Evolutionary conservation across 1,140 invertebrate genomes (phyloP).

Genomic region (Anastatus disparis): DNA sequence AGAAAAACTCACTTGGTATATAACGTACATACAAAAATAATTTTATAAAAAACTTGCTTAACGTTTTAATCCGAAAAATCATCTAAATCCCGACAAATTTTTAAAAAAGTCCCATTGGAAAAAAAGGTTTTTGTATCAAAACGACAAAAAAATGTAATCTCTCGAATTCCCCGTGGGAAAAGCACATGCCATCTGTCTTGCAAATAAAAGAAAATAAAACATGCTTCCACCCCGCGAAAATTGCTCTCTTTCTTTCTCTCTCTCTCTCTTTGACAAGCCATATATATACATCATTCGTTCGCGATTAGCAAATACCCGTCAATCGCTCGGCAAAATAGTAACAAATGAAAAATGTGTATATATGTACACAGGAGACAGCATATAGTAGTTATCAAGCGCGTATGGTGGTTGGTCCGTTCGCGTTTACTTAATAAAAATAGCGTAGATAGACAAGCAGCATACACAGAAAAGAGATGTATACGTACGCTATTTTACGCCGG

Average conservation of each 20-base stretch:
- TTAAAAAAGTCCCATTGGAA: too few species aligned
- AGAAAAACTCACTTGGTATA: too few species aligned
- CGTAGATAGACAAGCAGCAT: conserved; percentile 37
- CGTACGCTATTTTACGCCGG: too few species aligned
- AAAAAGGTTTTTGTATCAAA: too few species aligned
- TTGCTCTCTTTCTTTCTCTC: too few species aligned
- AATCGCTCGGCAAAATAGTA: background rate
- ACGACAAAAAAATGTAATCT: conserved; percentile 32
- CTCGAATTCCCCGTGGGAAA: conserved; percentile 39
- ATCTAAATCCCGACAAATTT: too few species aligned
- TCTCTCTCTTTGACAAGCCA: too few species aligned
- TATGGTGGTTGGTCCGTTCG: too few species aligned
- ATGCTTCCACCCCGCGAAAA: conserved; percentile 4
- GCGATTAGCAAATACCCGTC: conserved; percentile 35
- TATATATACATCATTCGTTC: conserved; percentile 8
- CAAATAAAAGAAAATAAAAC: conserved; percentile 15
- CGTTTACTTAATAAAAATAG: conserved; percentile 62
- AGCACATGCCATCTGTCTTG: background rate
- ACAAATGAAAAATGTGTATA: background rate
- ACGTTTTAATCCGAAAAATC: too few species aligned
- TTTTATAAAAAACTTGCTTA: too few species aligned
- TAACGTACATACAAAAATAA: too few species aligned
- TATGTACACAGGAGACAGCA: too few species aligned
- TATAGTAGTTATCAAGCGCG: conserved; percentile 42
- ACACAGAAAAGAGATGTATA: background rate